phyloP scores from a whole-genome alignment of 2,113 vertebrate genomes.

The Cyanoliseus patagonus region DNA sequence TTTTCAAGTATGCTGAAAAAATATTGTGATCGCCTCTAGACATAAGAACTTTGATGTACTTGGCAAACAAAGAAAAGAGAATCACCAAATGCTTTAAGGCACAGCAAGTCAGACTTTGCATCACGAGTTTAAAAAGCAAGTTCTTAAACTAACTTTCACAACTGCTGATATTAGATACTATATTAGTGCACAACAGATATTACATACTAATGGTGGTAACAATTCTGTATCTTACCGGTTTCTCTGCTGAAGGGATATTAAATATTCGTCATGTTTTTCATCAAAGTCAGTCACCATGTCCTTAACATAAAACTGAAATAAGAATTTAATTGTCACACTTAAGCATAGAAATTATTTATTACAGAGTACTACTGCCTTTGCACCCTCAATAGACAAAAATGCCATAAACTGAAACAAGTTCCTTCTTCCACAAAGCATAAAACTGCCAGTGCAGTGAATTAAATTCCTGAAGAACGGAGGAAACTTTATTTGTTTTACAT shows the following conservation, averaged over 20 bases:
- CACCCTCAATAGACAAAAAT: background rate
- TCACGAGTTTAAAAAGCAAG: background rate
- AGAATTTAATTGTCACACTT: background rate
- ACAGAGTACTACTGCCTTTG: background rate
- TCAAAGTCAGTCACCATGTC: slow-evolving; percentile 83
- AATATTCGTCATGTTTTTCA: slow-evolving; percentile 92
- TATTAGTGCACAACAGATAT: background rate
- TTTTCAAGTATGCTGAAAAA: background rate
- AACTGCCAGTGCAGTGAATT: background rate
- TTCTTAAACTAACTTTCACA: background rate
- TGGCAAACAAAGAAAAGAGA: background rate
- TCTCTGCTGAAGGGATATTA: slow-evolving; percentile 91
- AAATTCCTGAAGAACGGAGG: background rate
- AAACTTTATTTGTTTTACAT: background rate
- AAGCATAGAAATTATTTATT: background rate
- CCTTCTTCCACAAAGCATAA: background rate
- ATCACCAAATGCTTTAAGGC: background rate
- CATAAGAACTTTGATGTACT: background rate
- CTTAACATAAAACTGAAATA: slow-evolving; percentile 74
- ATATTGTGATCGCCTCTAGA: background rate
- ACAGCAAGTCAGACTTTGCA: background rate
- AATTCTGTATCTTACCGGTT: slow-evolving; percentile 83
- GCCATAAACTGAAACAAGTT: background rate
- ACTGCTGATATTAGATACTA: background rate
- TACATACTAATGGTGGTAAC: background rate